Evolutionary conservation across 2,113 vertebrate genomes (phyloP), one percentile per base, ranked within the genome.

Genomic region (Bungarus multicinctus): DNA sequence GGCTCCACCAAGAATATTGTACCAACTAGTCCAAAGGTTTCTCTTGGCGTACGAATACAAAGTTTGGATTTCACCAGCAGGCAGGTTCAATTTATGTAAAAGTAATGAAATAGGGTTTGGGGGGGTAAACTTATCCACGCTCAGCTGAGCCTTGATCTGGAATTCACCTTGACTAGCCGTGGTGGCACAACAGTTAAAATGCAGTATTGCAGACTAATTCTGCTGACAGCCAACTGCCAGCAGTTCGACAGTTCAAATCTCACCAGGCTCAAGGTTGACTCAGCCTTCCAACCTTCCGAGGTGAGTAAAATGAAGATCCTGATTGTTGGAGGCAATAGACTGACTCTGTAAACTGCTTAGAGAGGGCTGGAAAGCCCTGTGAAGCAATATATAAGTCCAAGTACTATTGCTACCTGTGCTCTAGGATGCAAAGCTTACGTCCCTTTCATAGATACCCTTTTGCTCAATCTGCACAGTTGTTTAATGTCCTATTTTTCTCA

Each of bases 401-500:
- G 4, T 69, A 11, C 60, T n/a, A n/a, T 69, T 69, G 60, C 60
- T 69, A 9, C 22, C 52, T 69, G 52, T 43, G 10, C 23, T 10
- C 45, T n/a, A 34, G 43, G 4, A 25, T 57, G 34, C 20, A 25
- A 34, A 69, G 9, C 64, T n/a, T 50, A 81, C 20, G 4, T 58
- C 58, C 93, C 94, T 91, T 74, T 8, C 20, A 43, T 23, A 47
- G 43, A 95, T 93, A 90, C 7, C 10, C 57, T 52, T 4, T 23
- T 3, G 0, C 23, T 30, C 87, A 88, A 89, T 86, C 34, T 81
- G 87, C 54, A 85, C 7, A 1, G 85, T 43, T 8, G 6, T 81
- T 81, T 6, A 90, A 87, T 74, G 23, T 94, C 85, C 91, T 25
- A 81, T 81, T 60, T 93, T 87, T 92, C 9, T 87, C 88, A 60